Evolutionary conservation across 1,140 invertebrate species (phyloP).

Genomic region (Agraylea sexmaculata): DNA sequence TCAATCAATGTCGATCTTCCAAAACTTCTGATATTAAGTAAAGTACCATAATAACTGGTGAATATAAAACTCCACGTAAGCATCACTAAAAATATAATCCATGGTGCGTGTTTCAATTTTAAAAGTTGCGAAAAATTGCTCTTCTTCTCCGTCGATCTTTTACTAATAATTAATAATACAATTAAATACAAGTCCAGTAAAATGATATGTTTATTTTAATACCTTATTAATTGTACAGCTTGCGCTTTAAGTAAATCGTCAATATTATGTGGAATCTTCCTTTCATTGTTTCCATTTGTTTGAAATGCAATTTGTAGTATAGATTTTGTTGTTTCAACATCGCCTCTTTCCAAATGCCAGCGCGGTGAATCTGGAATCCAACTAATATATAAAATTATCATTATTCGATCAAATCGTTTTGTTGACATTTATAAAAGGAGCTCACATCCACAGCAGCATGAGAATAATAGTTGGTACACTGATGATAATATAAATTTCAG

Average conservation of each 20-base stretch:
- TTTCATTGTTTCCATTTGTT: slow-evolving; percentile 30
- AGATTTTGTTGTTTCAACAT: slow-evolving; percentile 23
- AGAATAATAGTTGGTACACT: slow-evolving; percentile 32
- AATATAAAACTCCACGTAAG: slow-evolving; percentile 31
- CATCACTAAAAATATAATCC: slow-evolving; percentile 28
- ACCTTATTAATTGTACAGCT: slow-evolving; percentile 18
- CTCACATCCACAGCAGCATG: slow-evolving; percentile 27
- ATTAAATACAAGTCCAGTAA: neutral
- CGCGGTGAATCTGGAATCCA: slow-evolving; percentile 34
- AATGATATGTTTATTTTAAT: neutral
- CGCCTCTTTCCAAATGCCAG: slow-evolving; percentile 28
- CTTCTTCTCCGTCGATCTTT: slow-evolving; percentile 6
- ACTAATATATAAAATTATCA: slow-evolving; percentile 17
- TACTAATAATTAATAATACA: slow-evolving; percentile 7
- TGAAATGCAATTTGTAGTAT: slow-evolving; percentile 27
- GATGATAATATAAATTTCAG: slow-evolving; percentile 34
- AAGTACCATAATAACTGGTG: slow-evolving; percentile 32
- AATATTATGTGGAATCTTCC: slow-evolving; percentile 27
- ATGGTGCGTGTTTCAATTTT: slow-evolving; percentile 25
- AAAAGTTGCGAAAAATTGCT: slow-evolving; percentile 28
- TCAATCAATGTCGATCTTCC: slow-evolving; percentile 30
- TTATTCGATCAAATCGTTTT: no score
- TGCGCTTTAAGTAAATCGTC: slow-evolving; percentile 29
- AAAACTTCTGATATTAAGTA: slow-evolving; percentile 34
- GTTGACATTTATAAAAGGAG: no score